phyloP scores from a whole-genome alignment of 2,113 vertebrate species.

The Oncorhynchus kisutch region DNA sequence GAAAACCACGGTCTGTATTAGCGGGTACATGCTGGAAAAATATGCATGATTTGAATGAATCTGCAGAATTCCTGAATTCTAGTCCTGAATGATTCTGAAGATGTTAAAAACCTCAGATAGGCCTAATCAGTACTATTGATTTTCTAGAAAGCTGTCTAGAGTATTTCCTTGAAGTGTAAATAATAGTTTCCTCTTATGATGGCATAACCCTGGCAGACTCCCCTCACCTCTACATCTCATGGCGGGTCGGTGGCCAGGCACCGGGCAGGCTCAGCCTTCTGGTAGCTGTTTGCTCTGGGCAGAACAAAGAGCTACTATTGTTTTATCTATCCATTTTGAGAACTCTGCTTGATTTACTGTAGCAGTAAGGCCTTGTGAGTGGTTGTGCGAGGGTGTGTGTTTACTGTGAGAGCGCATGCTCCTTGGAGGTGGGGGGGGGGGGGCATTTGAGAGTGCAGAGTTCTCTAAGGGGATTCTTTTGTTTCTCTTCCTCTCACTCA shows the following conservation, averaged over 20 bases:
- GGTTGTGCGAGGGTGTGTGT: background rate
- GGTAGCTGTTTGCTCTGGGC: background rate
- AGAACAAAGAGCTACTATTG: constrained; percentile 41
- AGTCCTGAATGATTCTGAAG: constrained; percentile 16
- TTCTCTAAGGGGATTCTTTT: constrained; percentile 38
- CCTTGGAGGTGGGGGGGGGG: constrained; percentile 17
- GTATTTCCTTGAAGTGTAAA: no score
- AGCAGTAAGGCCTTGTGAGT: constrained; percentile 9
- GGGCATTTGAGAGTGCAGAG: constrained; percentile 8
- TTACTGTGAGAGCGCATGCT: background rate
- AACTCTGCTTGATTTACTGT: constrained; percentile 34
- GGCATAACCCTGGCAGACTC: no score
- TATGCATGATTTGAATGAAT: background rate
- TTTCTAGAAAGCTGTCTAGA: no score
- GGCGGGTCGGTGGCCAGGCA: no score
- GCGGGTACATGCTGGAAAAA: background rate
- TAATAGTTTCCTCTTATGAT: no score
- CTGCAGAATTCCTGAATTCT: background rate
- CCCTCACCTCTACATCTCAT: no score
- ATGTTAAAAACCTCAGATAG: no score
- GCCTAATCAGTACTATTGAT: no score
- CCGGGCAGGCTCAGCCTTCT: background rate
- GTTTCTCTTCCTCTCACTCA: background rate
- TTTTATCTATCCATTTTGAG: constrained; percentile 30
- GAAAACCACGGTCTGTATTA: no score